Percentiles rank a stretch among this genome's conserved stretches.
These are phyloP conservation scores for Stomatorhinus ivindoensis DNA, from an alignment of 2,113 vertebrate species.

Conservation along the genomic window DNA sequence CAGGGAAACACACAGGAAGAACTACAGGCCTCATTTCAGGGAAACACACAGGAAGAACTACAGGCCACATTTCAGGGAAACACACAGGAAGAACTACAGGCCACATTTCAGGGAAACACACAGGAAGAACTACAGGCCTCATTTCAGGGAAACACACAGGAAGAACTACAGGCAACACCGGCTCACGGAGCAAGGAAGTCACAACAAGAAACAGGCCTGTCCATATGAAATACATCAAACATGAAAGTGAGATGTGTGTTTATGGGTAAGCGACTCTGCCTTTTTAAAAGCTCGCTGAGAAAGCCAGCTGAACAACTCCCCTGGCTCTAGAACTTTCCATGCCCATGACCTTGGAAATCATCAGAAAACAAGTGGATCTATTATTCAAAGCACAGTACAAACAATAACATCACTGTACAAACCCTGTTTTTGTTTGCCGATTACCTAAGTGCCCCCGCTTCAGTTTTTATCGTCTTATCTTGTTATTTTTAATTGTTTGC, in stretches of 20 bases:
- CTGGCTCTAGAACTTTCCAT: constrained; percentile 26
- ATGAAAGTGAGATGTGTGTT: neutral
- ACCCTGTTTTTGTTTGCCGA: constrained; percentile 67
- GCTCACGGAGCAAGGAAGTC: neutral
- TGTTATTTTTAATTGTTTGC: constrained; percentile 67
- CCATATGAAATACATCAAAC: neutral
- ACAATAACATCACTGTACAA: constrained; percentile 69
- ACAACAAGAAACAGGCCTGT: neutral
- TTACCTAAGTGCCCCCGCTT: constrained; percentile 56
- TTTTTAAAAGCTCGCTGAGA: neutral
- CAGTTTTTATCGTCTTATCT: constrained; percentile 57
- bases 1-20: too few species aligned
- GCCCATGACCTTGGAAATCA: constrained; percentile 50
- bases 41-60: too few species aligned
- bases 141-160: neutral
- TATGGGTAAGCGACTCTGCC: too few species aligned
- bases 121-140: too few species aligned
- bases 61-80: too few species aligned
- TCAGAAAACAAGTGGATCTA: constrained; percentile 44
- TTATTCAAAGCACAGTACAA: constrained; percentile 60
- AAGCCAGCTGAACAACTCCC: neutral
- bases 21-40: too few species aligned
- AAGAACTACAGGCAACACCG: neutral
- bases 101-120: too few species aligned
- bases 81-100: too few species aligned